phyloP scores from a whole-genome alignment of 2,888 invertebrate species.

The Drosophila histrio region DNA sequence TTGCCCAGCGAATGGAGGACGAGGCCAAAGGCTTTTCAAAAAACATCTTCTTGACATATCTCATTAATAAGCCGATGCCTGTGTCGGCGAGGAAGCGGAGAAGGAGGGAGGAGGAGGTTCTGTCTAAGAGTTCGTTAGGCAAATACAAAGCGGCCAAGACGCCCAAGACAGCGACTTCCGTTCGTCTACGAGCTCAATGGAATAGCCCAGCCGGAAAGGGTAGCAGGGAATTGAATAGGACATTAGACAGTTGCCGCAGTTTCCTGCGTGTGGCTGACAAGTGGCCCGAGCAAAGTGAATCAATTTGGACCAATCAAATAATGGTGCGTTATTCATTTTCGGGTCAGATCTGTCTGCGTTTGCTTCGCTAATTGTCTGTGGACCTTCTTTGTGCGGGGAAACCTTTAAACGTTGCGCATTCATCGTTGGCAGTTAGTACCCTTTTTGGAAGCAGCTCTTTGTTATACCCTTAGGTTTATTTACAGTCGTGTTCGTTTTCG shows the following conservation, averaged over 20 bases:
- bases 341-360: constrained; percentile 33
- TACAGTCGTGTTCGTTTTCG: not conserved
- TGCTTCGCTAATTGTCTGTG: constrained; percentile 43
- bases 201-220: constrained; percentile 26
- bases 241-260: constrained; percentile 44
- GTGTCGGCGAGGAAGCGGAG: not conserved
- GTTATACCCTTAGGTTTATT: constrained; percentile 18
- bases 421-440: constrained; percentile 21
- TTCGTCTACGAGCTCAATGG: constrained; percentile 14
- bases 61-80: constrained; percentile 42
- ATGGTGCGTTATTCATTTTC: constrained; percentile 28
- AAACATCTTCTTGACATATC: constrained; percentile 3
- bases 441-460: constrained; percentile 13
- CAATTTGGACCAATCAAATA: constrained; percentile 55
- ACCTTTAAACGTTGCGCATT: constrained; percentile 38
- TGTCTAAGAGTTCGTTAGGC: constrained; percentile 52
- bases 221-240: constrained; percentile 19
- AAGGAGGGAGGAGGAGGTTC: not conserved
- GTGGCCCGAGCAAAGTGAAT: constrained; percentile 55
- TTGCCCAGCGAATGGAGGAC: not conserved
- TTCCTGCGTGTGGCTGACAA: constrained; percentile 69
- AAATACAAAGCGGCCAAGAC: constrained; percentile 41
- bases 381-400: constrained; percentile 21
- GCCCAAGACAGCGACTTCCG: constrained; percentile 23
- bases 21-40: not conserved